These are phyloP conservation scores for Apotomis capreana DNA, from an alignment of 2,888 invertebrate genomes.

Conservation along the genomic window DNA sequence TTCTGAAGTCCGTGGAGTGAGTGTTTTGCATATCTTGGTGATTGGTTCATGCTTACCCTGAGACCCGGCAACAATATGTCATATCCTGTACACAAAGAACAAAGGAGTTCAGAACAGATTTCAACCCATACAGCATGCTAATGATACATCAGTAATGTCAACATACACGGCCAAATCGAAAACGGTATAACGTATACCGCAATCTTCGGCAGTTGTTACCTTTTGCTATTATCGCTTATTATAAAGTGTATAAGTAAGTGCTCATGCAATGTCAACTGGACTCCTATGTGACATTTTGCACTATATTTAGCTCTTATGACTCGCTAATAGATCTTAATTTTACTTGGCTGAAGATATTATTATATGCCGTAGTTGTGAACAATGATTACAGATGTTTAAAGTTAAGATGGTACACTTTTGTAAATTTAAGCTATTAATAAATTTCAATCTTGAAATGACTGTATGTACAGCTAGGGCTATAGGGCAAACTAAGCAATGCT, in stretches of 20 bases:
- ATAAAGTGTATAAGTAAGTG: slow-evolving; percentile 11
- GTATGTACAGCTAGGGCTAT: too few species aligned
- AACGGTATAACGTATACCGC: too few species aligned
- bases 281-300: slow-evolving; percentile 10
- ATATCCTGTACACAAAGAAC: neutral
- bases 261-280: slow-evolving; percentile 22
- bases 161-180: neutral
- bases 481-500: too few species aligned
- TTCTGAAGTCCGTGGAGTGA: too few species aligned
- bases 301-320: neutral
- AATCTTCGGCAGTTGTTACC: too few species aligned
- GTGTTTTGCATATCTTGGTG: too few species aligned
- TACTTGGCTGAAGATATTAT: slow-evolving; percentile 1
- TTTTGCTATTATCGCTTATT: too few species aligned
- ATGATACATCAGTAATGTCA: slow-evolving; percentile 19
- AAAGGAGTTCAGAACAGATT: slow-evolving; percentile 16
- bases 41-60: too few species aligned
- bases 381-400: neutral
- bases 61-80: neutral
- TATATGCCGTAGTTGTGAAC: neutral
- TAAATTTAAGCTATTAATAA: too few species aligned
- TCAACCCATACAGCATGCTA: slow-evolving; percentile 8
- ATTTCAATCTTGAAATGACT: too few species aligned
- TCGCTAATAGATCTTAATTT: slow-evolving; percentile 1
- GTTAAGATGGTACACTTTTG: slow-evolving; percentile 12